Percentiles rank a stretch among this genome's conserved stretches.
Conservation (phyloP, 2,888 invertebrate species). For the Crepidodera aurea region DNA sequence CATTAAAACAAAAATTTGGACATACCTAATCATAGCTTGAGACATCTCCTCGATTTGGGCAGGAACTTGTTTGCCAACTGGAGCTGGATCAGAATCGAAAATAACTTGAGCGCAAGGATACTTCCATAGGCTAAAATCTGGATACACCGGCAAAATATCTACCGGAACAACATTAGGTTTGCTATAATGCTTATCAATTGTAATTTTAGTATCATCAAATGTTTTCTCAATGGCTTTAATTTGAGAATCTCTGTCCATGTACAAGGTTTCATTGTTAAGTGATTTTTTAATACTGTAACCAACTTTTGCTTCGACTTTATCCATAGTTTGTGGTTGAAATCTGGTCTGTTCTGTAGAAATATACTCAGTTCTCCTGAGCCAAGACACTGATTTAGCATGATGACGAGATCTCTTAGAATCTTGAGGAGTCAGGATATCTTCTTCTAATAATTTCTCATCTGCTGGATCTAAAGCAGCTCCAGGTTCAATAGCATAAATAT, state of each 20-base stretch:
- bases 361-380: slow-evolving; percentile 98
- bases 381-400: slow-evolving; percentile 96
- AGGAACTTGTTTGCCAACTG: slow-evolving; percentile 83
- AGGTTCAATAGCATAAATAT: slow-evolving; percentile 85
- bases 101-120: slow-evolving; percentile 98
- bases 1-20: too few species aligned
- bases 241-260: slow-evolving; percentile 96
- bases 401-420: slow-evolving; percentile 91
- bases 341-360: slow-evolving; percentile 98
- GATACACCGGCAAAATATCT: slow-evolving; percentile 87
- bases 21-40: slow-evolving; percentile 96
- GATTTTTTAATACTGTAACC: slow-evolving; percentile 98
- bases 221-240: slow-evolving; percentile 97
- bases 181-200: slow-evolving; percentile 92
- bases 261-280: slow-evolving; percentile 86
- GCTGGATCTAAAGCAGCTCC: slow-evolving; percentile 84
- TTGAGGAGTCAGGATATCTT: slow-evolving; percentile 89
- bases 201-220: slow-evolving; percentile 87
- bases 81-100: slow-evolving; percentile 98
- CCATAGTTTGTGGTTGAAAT: slow-evolving; percentile 94
- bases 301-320: slow-evolving; percentile 98
- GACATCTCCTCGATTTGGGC: slow-evolving; percentile 97
- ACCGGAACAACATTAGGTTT: slow-evolving; percentile 94
- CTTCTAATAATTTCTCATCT: slow-evolving; percentile 95
- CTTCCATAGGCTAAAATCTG: slow-evolving; percentile 97